Base-by-base conservation (phyloP, 2,113 vertebrate species). In the Turnix velox region DNA sequence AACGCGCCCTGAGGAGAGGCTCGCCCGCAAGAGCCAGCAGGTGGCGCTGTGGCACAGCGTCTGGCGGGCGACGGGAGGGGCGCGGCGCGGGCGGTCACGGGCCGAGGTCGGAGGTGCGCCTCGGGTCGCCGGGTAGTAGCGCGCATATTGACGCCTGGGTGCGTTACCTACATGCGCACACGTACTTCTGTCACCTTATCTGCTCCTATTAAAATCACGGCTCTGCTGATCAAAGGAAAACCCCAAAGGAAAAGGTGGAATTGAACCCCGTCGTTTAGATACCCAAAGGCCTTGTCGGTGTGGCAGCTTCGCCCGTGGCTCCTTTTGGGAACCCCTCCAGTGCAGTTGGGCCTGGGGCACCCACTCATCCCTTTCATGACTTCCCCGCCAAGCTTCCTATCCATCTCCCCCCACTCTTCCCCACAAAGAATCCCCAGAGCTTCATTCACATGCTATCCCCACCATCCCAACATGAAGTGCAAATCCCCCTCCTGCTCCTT, bases 121-220 rank as follows among this genome's bases (percentile, higher is more conserved):
- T 14, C 51, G 46, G 31, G 22, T 28, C 35, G 16, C 49, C 45
- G 28, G 28, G 11, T 17, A 3, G 12, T 9, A n/a, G 12, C 14
- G 6, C 20, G 5, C 6, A 12, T n/a, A 12, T 9, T 46, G 16
- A 0, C 5, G 1, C 18, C 17, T 5, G 59, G 13, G 28, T 68
- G 1, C 37, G 0, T 3, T 2, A 12, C 51, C 4, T 23, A 2
- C 2, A 2, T 8, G 5, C 2, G 5, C 8, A 1, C 4, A 9
- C 39, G 0, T 15, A 4, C 10, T 2, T 6, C 2, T 1, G 1
- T 5, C 3, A 6, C 15, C 1, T 3, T 24, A 18, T 12, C 75
- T 2, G 4, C 6, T 0, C 17, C 1, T 11, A 71, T 54, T 15
- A 4, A 18, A 24, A n/a, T 2, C 19, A 30, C 18, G 14, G 2